Evolutionary conservation across 2,888 invertebrate species (phyloP).

Genomic region (Stomorhina lunata): DNA sequence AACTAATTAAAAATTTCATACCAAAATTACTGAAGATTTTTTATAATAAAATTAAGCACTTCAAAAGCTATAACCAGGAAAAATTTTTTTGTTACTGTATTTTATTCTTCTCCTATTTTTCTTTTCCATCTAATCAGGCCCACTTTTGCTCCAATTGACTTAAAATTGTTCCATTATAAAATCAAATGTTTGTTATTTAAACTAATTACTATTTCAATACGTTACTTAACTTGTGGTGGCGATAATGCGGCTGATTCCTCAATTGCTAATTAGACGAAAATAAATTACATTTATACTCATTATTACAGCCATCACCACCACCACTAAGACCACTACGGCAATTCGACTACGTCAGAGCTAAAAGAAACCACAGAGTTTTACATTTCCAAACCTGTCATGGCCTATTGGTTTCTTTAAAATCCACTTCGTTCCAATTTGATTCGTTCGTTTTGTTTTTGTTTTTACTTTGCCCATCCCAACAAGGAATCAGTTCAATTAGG

Average conservation of each 20-base stretch:
- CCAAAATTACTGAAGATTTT: too few relatives aligned
- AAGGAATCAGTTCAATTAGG: background rate
- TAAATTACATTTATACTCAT: conserved; percentile 2
- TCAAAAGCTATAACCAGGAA: too few relatives aligned
- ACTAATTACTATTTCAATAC: conserved; percentile 23
- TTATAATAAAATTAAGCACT: too few relatives aligned
- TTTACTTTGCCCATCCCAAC: conserved; percentile 11
- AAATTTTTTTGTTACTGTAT: background rate
- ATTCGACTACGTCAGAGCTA: conserved; percentile 1
- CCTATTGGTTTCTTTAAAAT: conserved; percentile 33
- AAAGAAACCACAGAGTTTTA: conserved; percentile 16
- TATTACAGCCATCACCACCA: background rate
- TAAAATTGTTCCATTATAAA: conserved; percentile 25
- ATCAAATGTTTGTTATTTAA: conserved; percentile 9
- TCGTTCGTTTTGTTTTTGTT: too few relatives aligned
- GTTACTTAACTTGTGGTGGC: conserved; percentile 26
- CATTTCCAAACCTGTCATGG: background rate
- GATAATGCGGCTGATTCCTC: conserved; percentile 33
- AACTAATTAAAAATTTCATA: too few relatives aligned
- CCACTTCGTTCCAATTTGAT: conserved; percentile 6
- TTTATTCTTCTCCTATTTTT: background rate
- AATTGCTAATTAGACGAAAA: conserved; percentile 44
- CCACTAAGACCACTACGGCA: background rate
- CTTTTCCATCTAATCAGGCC: background rate
- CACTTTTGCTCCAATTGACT: background rate